Evolutionary conservation across 2,113 vertebrate species (phyloP).

Genomic region (Eleginops maclovinus): DNA sequence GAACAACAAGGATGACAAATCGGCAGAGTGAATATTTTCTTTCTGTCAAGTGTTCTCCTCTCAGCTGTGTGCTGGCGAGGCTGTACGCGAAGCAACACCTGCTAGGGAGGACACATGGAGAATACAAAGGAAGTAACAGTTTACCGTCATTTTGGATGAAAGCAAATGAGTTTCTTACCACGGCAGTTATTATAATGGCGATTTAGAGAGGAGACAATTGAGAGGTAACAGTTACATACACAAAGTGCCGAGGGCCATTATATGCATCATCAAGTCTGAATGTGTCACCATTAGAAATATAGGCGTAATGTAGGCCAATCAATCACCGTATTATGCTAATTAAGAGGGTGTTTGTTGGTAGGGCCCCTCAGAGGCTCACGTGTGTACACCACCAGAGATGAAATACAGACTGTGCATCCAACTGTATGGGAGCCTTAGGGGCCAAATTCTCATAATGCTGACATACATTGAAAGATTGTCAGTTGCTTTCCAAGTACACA

Average conservation of each 20-base stretch:
- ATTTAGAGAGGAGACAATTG: slow-evolving; percentile 14
- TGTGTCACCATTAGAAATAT: slow-evolving; percentile 41
- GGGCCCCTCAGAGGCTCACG: slow-evolving; percentile 9
- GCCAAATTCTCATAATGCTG: neutral
- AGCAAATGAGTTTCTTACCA: neutral
- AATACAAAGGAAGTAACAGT: slow-evolving; percentile 41
- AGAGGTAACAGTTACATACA: slow-evolving; percentile 6
- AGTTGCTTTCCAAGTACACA: neutral
- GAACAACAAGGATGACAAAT: slow-evolving; percentile 71
- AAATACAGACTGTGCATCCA: slow-evolving; percentile 22
- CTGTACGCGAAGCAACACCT: slow-evolving; percentile 52
- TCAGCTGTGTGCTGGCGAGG: slow-evolving; percentile 60
- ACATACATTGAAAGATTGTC: neutral
- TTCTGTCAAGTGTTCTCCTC: slow-evolving; percentile 56
- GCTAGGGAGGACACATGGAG: slow-evolving; percentile 27
- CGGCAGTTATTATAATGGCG: slow-evolving; percentile 10
- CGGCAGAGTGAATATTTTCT: slow-evolving; percentile 54
- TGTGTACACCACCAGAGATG: slow-evolving; percentile 3
- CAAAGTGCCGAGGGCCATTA: slow-evolving; percentile 24
- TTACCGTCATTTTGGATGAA: slow-evolving; percentile 29
- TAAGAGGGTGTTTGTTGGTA: slow-evolving; percentile 10
- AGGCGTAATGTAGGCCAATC: slow-evolving; percentile 42
- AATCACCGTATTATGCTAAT: slow-evolving; percentile 35
- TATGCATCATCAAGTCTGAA: slow-evolving; percentile 51
- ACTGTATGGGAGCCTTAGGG: slow-evolving; percentile 4